phyloP scores from a whole-genome alignment of 2,797 vertebrate genomes.

The Halcyon chelicuti region DNA sequence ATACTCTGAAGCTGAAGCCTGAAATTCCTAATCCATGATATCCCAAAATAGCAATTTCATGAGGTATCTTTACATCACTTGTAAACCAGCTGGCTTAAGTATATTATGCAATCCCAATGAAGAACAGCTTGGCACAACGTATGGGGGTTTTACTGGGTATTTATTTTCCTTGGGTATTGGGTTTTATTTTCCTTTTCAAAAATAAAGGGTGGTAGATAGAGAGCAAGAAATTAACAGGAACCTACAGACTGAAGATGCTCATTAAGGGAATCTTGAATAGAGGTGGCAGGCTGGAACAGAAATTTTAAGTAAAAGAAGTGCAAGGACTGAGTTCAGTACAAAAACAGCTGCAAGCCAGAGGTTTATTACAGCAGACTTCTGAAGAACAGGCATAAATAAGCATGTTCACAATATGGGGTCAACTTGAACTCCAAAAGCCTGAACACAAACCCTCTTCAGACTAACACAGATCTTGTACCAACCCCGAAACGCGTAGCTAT shows the following conservation, averaged over 20 bases:
- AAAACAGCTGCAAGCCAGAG: background rate
- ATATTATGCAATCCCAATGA: background rate
- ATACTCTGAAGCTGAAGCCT: background rate
- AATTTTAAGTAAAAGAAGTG: background rate
- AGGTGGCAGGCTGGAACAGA: background rate
- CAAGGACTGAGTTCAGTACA: background rate
- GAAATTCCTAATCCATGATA: background rate
- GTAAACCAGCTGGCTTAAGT: background rate
- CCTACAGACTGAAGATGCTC: background rate
- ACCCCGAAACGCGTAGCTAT: background rate
- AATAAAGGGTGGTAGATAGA: background rate
- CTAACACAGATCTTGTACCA: background rate
- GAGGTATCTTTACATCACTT: background rate
- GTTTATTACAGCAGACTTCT: background rate
- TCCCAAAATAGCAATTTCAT: background rate
- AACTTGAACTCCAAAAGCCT: background rate
- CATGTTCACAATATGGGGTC: background rate
- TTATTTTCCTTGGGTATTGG: too few species aligned
- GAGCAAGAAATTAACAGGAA: background rate
- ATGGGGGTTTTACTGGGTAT: too few species aligned
- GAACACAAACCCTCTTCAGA: background rate
- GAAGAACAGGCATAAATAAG: background rate
- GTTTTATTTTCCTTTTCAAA: background rate
- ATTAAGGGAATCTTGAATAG: background rate
- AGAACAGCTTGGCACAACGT: background rate